phyloP scores from a whole-genome alignment of 35 echinoderm and acorn worm species.

The Ophiothrix spiculata region DNA sequence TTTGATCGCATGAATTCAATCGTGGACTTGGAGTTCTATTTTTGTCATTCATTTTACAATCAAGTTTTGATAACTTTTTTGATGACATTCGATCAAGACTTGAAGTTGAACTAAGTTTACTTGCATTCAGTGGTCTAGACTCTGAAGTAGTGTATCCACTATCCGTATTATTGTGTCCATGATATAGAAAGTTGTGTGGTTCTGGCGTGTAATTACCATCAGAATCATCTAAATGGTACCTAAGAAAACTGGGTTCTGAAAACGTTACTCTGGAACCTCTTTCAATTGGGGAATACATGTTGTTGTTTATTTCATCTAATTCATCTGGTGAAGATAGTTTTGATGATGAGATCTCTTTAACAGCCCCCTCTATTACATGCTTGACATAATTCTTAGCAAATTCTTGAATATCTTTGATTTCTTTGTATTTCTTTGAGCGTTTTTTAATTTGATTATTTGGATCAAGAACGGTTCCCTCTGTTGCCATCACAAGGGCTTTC shows the following conservation, averaged over 20 bases:
- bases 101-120: too few relatives aligned
- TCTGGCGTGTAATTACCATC: not conserved
- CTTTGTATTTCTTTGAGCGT: not conserved
- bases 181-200: not conserved
- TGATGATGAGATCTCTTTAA: not conserved
- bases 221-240: not conserved
- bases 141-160: too few relatives aligned
- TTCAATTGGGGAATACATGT: not conserved
- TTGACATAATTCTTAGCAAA: constrained; percentile 58
- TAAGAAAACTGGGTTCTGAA: too few relatives aligned
- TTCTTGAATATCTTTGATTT: constrained; percentile 21
- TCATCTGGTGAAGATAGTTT: not conserved
- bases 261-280: not conserved
- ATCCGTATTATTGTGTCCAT: not conserved
- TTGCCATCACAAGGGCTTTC: constrained; percentile 30
- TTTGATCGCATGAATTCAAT: not conserved
- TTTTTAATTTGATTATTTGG: not conserved
- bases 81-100: too few relatives aligned
- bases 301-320: not conserved
- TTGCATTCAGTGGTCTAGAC: too few relatives aligned
- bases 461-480: constrained; percentile 23
- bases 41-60: not conserved
- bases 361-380: constrained; percentile 30
- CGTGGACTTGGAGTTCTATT: not conserved
- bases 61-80: not conserved